Conservation (phyloP, 2,888 invertebrate species). For the Acleris laterana region DNA sequence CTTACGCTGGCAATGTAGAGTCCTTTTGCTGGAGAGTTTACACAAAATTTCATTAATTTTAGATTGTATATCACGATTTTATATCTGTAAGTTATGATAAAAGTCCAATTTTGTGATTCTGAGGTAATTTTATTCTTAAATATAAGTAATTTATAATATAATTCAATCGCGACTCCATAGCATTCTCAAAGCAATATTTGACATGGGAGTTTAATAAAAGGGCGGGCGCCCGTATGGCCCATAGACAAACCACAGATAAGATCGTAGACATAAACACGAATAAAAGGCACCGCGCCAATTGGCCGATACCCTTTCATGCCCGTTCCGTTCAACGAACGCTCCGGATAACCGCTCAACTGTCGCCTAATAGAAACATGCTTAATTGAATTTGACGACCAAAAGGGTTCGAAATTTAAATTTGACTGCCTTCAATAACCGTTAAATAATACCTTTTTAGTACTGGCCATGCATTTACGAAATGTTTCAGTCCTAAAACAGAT, state of each 20-base stretch:
- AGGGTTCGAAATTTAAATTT: conserved; percentile 63
- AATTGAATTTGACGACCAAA: conserved; percentile 71
- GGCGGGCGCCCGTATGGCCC: conserved; percentile 71
- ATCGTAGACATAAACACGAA: conserved; percentile 75
- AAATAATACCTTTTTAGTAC: neutral
- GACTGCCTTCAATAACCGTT: conserved; percentile 5
- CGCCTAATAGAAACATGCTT: conserved; percentile 71
- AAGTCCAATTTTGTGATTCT: too few species aligned
- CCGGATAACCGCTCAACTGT: conserved; percentile 39
- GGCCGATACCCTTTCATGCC: conserved; percentile 74
- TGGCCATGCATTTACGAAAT: conserved; percentile 9
- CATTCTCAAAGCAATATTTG: conserved; percentile 50
- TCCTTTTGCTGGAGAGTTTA: too few species aligned
- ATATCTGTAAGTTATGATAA: too few species aligned
- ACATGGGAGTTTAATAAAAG: conserved; percentile 74
- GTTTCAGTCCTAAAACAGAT: neutral
- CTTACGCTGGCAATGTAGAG: too few species aligned
- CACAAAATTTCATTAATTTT: too few species aligned
- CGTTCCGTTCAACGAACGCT: conserved; percentile 35
- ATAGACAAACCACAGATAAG: conserved; percentile 72
- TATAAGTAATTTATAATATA: neutral
- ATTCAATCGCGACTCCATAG: conserved; percentile 47
- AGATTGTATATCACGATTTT: too few species aligned
- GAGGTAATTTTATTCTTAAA: too few species aligned
- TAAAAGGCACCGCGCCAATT: conserved; percentile 64